Percentiles rank a stretch among this genome's conserved stretches.
Conservation (phyloP, 2,113 vertebrate species). For the Mus pahari region DNA sequence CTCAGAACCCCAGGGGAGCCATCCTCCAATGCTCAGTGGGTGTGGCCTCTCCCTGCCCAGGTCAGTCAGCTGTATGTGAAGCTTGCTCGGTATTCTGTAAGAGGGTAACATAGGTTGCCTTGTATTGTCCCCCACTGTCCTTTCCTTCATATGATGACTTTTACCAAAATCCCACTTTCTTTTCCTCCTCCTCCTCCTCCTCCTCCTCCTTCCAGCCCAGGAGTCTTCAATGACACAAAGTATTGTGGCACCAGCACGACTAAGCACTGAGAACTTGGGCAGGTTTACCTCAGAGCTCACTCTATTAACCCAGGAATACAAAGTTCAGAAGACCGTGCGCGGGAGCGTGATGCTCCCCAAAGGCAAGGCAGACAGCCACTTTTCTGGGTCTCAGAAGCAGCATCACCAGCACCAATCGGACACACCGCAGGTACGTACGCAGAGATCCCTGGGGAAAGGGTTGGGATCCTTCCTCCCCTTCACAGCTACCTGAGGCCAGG, state of each 20-base stretch:
- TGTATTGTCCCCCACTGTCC: too few relatives aligned
- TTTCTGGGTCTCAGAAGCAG: constrained; percentile 69
- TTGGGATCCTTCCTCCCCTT: neutral
- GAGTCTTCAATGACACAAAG: neutral
- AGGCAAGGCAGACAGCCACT: constrained; percentile 49
- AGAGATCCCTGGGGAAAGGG: neutral
- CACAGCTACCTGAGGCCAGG: neutral
- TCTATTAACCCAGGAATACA: constrained; percentile 36
- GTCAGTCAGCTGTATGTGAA: neutral
- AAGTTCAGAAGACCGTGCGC: constrained; percentile 52
- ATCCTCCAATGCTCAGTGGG: fast-evolving
- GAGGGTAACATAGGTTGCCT: neutral
- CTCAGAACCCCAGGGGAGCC: neutral
- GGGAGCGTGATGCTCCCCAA: neutral
- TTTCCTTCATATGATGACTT: neutral
- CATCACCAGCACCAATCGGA: constrained; percentile 66
- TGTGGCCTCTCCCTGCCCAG: neutral
- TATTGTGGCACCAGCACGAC: neutral
- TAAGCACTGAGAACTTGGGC: constrained; percentile 78
- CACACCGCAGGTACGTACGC: constrained; percentile 80
- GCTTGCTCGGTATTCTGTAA: neutral
- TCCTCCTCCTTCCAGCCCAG: constrained; percentile 64
- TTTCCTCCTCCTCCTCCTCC: too few relatives aligned
- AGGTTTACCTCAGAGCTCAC: constrained; percentile 77
- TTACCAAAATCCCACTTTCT: neutral